phyloP scores from a whole-genome alignment of 2,888 invertebrate genomes.

The Latheticus oryzae region DNA sequence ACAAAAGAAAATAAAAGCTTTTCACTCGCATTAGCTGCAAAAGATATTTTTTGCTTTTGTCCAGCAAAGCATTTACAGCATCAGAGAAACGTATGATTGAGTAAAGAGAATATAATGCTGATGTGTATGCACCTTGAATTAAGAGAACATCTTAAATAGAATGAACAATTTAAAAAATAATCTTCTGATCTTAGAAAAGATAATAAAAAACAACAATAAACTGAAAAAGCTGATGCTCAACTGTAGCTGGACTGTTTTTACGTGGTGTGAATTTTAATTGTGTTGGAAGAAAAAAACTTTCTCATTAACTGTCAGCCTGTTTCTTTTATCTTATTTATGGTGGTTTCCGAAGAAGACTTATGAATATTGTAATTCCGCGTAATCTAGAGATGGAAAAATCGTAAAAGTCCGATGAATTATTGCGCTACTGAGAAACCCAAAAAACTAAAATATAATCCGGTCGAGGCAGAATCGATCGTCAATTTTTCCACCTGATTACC shows the following conservation, averaged over 20 bases:
- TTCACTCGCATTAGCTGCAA: slow-evolving; percentile 1
- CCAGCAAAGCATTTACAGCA: neutral
- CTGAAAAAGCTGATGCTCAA: slow-evolving; percentile 4
- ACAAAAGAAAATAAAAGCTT: slow-evolving; percentile 2
- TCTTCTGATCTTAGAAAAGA: slow-evolving; percentile 9
- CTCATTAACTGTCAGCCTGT: slow-evolving; percentile 18
- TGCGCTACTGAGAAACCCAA: neutral
- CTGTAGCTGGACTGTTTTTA: slow-evolving; percentile 10
- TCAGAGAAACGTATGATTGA: slow-evolving; percentile 3
- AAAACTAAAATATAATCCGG: slow-evolving; percentile 11
- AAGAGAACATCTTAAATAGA: slow-evolving; percentile 2
- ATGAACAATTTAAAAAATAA: too few species aligned
- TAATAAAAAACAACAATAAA: slow-evolving; percentile 11
- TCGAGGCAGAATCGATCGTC: neutral
- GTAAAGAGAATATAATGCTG: slow-evolving; percentile 2
- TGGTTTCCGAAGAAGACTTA: slow-evolving; percentile 3
- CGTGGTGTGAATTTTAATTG: slow-evolving; percentile 19
- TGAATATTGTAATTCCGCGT: slow-evolving; percentile 9
- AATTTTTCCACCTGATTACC: slow-evolving; percentile 10
- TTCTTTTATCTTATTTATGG: slow-evolving; percentile 21
- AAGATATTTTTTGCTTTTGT: slow-evolving; percentile 9
- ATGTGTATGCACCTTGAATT: neutral
- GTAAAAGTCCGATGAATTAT: slow-evolving; percentile 11
- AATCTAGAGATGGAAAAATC: slow-evolving; percentile 8
- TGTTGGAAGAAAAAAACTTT: slow-evolving; percentile 12